Evolutionary conservation across 2,797 vertebrate species (phyloP), one percentile per base, ranked within the genome.

Genomic region (Cheirogaleus major): DNA sequence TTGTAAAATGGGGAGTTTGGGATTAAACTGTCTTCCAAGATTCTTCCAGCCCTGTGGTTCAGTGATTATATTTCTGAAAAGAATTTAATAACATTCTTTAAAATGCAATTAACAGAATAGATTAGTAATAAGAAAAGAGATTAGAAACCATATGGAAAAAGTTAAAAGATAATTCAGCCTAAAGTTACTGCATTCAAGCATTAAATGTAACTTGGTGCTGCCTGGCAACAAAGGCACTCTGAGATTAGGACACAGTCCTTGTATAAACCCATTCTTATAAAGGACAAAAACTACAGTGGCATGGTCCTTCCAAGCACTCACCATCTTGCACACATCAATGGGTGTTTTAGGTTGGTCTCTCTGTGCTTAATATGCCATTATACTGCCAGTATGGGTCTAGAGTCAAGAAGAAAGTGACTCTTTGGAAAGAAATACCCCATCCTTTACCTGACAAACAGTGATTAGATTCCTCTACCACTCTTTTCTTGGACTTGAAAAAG

Each of bases 141-240:
- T 78, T 95, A 84, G 69, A 97, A 91, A 93, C 35, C 41, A 72
- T 86, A 89, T 57, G 43, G 67, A 93, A 27, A 94, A 96, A 95
- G 17, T 82, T 30, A 90, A 93, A 95, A 73, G 55, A 91, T 78
- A 93, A 92, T 81, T 95, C 35, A 92, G 32, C 50, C 38, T 72
- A 81, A 78, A 95, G 25, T 92, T 81, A 84, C 85, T 91, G n/a
- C n/a, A 73, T 45, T 93, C 32, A 70, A 81, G 67, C 23, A 69
- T 97, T 95, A 92, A 94, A 89, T 82, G 55, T 93, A 95, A 87
- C 59, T 96, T 38, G 55, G 13, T 80, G 85, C 52, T 92, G 45
- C 45, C 95, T 96, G 52, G 52, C 80, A 92, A 80, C n/a, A 41
- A 95, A 95, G 43, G 43, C n/a, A 81, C 12, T 93, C 86, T 88